Percentiles rank a stretch among this genome's conserved stretches.
These are phyloP conservation scores for Phaetusa simplex DNA, from an alignment of 2,113 vertebrate species.

Conservation along the genomic window DNA sequence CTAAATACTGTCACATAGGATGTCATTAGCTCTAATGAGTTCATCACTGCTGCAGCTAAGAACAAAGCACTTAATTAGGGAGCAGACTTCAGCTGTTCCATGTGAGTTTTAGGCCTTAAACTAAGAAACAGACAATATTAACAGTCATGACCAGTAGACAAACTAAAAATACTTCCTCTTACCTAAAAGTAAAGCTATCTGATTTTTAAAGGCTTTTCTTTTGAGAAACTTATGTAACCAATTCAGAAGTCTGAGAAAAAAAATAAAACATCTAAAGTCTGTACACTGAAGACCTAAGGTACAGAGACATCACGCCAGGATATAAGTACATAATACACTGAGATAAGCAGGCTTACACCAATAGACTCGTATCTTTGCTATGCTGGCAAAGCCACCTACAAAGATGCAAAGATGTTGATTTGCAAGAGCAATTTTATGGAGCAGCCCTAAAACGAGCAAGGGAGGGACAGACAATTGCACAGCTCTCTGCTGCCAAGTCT, in stretches of 20 bases:
- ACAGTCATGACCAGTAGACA: neutral
- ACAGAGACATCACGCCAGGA: neutral
- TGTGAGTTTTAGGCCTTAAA: neutral
- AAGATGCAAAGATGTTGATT: neutral
- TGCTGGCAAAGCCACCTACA: neutral
- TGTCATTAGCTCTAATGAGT: neutral
- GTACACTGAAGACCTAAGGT: neutral
- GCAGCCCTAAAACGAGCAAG: neutral
- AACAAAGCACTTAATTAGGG: neutral
- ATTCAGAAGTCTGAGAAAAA: neutral
- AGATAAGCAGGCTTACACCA: neutral
- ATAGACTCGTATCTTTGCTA: accelerated
- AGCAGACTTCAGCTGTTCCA: neutral
- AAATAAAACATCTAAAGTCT: neutral
- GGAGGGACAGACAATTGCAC: neutral
- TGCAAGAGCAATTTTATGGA: neutral
- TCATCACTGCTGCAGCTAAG: neutral
- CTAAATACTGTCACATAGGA: neutral
- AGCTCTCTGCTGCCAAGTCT: neutral
- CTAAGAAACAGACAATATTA: neutral
- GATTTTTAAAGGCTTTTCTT: neutral
- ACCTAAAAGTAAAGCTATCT: neutral
- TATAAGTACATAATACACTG: neutral
- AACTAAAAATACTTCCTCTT: neutral
- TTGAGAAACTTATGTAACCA: neutral